These are phyloP conservation scores for Himantopus leucocephalus DNA, from an alignment of 2,113 vertebrate genomes.

Conservation along the genomic window DNA sequence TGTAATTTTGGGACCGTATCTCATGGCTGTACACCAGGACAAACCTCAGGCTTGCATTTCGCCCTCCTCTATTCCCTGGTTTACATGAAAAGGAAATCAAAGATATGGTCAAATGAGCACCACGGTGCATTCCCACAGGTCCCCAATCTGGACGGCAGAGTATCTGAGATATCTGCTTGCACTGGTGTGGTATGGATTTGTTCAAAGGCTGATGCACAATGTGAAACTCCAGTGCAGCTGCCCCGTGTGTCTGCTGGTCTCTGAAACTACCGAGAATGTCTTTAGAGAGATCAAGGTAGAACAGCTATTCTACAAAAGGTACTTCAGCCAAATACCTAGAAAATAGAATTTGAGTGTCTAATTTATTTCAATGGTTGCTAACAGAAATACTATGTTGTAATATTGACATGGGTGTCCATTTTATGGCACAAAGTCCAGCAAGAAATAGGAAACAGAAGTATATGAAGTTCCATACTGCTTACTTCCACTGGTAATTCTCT, in stretches of 20 bases:
- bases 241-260: accelerated
- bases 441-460: not conserved
- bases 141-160: not conserved
- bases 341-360: not conserved
- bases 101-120: not conserved
- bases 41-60: not conserved
- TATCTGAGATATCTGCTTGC: not conserved
- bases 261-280: not conserved
- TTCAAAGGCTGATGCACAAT: not conserved
- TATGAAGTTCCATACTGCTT: not conserved
- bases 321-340: not conserved
- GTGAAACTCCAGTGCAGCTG: not conserved
- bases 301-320: not conserved
- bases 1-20: not conserved
- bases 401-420: not conserved
- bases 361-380: not conserved
- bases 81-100: not conserved
- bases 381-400: not conserved
- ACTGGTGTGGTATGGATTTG: not conserved
- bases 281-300: not conserved
- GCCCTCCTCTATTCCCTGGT: not conserved
- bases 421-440: not conserved
- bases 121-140: not conserved
- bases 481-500: not conserved
- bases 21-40: not conserved